A percentile compares a stretch with the other conserved stretches of the same genome.
Conservation (phyloP, 2,797 vertebrate species). For the Aselliscus stoliczkanus region DNA sequence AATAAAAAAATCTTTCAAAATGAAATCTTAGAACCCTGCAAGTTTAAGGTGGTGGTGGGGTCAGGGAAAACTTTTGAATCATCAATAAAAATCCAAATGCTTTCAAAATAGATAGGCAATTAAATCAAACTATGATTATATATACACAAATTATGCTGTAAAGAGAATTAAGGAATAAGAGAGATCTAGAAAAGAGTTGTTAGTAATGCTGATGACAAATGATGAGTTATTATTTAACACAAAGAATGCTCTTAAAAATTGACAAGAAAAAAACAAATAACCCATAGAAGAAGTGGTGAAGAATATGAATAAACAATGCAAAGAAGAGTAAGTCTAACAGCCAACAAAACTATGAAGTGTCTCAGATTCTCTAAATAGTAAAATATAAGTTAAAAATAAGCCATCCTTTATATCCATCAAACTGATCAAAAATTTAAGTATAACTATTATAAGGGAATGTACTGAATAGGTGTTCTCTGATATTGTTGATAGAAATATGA, state of each 20-base stretch:
- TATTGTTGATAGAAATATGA: not conserved
- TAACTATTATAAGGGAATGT: not conserved
- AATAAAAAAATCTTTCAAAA: not conserved
- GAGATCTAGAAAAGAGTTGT: not conserved
- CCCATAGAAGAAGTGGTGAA: not conserved
- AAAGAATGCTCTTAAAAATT: not conserved
- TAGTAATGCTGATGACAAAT: not conserved
- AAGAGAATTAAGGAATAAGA: not conserved
- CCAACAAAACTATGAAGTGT: not conserved
- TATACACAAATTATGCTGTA: not conserved
- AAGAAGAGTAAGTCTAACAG: not conserved
- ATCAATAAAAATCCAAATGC: not conserved
- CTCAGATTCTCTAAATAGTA: not conserved
- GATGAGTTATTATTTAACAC: not conserved
- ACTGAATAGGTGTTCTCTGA: not conserved
- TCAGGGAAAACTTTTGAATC: not conserved
- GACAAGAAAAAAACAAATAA: not conserved
- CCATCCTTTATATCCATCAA: not conserved
- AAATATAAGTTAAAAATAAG: not conserved
- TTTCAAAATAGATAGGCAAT: not conserved
- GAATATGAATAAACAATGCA: not conserved
- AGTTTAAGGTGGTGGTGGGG: not conserved
- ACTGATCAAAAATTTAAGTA: not conserved
- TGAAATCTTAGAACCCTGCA: not conserved
- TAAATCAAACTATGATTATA: not conserved